A percentile compares a stretch with the other conserved stretches of the same genome.
These are phyloP conservation scores for Ammodytes marinus DNA, from an alignment of 2,113 vertebrate species.

Conservation along the genomic window DNA sequence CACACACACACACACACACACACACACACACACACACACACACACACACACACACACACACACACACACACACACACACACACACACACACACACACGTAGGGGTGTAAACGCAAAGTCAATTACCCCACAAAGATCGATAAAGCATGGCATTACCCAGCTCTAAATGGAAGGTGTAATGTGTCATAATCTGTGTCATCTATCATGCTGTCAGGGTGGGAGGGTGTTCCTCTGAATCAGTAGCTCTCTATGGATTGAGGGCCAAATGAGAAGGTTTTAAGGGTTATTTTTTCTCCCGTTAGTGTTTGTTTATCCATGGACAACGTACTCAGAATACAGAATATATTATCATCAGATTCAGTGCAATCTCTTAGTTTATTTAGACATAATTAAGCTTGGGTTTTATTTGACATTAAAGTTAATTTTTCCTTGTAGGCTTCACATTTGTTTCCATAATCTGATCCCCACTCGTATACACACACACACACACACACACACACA, in stretches of 20 bases:
- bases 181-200: constrained; percentile 54
- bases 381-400: background rate
- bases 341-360: background rate
- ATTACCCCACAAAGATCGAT: constrained; percentile 46
- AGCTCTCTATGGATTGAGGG: too few relatives aligned
- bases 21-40: background rate
- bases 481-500: background rate
- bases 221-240: background rate
- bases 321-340: background rate
- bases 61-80: too few relatives aligned
- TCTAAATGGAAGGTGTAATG: constrained; percentile 35
- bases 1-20: too few relatives aligned
- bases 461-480: constrained; percentile 7
- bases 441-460: constrained; percentile 20
- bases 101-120: background rate
- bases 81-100: background rate
- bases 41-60: too few relatives aligned
- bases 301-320: background rate
- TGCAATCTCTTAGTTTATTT: background rate
- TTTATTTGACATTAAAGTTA: background rate
- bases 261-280: too few relatives aligned
- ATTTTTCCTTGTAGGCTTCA: background rate
- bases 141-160: constrained; percentile 37
- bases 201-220: constrained; percentile 39
- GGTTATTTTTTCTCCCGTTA: background rate